phyloP scores from a whole-genome alignment of 2,797 vertebrate genomes.

The Oceanodroma leucorhoa region DNA sequence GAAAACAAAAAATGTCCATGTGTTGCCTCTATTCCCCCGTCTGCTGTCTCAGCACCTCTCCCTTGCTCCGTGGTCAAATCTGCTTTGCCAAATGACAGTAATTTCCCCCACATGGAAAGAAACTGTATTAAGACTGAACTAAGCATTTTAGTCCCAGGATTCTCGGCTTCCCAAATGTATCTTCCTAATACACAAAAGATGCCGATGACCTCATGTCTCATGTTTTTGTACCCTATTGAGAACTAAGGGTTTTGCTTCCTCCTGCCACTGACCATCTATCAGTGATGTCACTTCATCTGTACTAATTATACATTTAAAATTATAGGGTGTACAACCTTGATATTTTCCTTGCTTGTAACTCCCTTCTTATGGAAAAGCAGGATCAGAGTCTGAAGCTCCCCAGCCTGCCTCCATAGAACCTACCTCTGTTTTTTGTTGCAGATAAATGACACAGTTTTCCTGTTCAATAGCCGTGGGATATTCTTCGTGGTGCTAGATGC shows the following conservation, averaged over 20 bases:
- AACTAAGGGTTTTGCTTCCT: not conserved
- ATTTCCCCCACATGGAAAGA: not conserved
- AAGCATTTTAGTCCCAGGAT: not conserved
- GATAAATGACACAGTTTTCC: conserved; percentile 48
- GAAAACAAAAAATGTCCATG: not conserved
- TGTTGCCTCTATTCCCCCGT: not conserved
- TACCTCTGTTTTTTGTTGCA: conserved; percentile 1
- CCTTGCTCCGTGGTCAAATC: not conserved
- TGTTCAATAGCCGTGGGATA: conserved; percentile 30
- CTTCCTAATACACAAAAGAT: not conserved
- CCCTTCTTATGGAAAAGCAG: not conserved
- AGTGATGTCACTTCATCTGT: not conserved
- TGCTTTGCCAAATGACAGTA: not conserved
- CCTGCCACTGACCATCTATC: not conserved
- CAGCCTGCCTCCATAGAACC: not conserved
- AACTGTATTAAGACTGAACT: not conserved
- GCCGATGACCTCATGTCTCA: not conserved
- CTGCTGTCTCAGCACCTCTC: conserved; percentile 31
- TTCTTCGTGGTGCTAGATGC: conserved; percentile 39
- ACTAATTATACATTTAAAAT: not conserved
- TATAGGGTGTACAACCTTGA: not conserved
- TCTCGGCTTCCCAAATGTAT: not conserved
- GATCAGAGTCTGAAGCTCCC: not conserved
- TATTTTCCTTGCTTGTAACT: not conserved
- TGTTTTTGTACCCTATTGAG: not conserved